These are phyloP conservation scores for Suncus etruscus DNA, from an alignment of 2,113 vertebrate species.

Conservation along the genomic window DNA sequence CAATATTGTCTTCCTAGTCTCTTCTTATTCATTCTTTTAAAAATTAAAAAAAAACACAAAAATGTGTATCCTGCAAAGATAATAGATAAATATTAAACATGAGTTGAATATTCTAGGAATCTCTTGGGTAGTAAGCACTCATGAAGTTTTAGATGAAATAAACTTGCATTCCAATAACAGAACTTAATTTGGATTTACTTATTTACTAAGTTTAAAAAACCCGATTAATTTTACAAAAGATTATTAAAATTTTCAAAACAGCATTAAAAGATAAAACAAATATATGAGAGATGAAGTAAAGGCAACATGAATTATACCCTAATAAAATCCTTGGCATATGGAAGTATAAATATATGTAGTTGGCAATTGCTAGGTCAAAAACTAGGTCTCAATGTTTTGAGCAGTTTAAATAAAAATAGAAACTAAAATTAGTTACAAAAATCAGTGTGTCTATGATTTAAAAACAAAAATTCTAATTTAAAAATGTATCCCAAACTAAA, in stretches of 20 bases:
- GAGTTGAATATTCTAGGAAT: background rate
- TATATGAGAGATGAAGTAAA: background rate
- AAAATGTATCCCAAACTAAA: background rate
- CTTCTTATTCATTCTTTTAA: background rate
- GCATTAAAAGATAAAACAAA: constrained; percentile 18
- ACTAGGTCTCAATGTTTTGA: background rate
- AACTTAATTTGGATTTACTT: constrained; percentile 35
- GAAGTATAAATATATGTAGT: background rate
- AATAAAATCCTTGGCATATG: background rate
- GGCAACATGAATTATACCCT: background rate
- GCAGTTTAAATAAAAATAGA: background rate
- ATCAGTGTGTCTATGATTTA: background rate
- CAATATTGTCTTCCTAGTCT: background rate
- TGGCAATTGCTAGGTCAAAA: background rate
- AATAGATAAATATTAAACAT: background rate
- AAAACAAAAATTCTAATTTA: background rate
- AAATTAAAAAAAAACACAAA: constrained; percentile 11
- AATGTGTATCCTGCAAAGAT: background rate
- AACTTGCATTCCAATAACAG: background rate
- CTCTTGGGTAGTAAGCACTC: background rate
- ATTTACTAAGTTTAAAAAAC: constrained; percentile 1
- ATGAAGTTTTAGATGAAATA: background rate
- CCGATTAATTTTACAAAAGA: constrained; percentile 27
- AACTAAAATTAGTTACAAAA: background rate
- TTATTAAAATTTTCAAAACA: constrained; percentile 5